Base-by-base conservation (phyloP, 2,797 vertebrate species). In the Buceros bicornis region DNA sequence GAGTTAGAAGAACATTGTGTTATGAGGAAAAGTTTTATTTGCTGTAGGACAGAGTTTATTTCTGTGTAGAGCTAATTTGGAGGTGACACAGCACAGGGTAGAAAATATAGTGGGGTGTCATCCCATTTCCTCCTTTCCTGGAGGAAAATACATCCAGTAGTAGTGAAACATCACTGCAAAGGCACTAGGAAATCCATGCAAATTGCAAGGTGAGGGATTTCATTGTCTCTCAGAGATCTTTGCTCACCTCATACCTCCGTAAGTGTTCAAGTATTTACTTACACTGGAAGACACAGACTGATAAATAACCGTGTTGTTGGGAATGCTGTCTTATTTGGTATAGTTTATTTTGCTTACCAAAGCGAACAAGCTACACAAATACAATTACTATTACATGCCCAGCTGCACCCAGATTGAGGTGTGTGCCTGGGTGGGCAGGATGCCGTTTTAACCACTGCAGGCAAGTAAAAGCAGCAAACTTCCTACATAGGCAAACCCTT, bases 381-480 rank as follows among this genome's bases (percentile, higher is more conserved):
- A 61, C 54, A 91, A 62, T 89, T 71, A 80, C 40, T 71, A 2
- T 82, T 69, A 16, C 24, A 51, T 50, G 56, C 71, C 47, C 72
- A 89, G 47, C 64, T 85, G 78, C 71, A 33, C 64, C 78, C 69
- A 58, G 57, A 11, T 19, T 89, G 87, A 65, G 58, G 72, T 62
- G 1, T 47, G 58, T 58, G 88, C 50, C 69, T 74, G 85, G 67
- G 64, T 78, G 82, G 84, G 53, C 72, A 77, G 57, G 89, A 67
- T 82, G 61, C 65, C 58, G 5, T 42, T 74, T 87, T 6, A 40
- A 91, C 53, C 61, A 78, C 78, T 4, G 0, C 87, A 64, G 76
- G 69, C 62, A 73, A 58, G 81, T 24, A 28, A 82, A 84, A 82
- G 86, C 43, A 93, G 57, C 67, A 76, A 93, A 87, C 70, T 89